phyloP scores from a whole-genome alignment of 2,797 vertebrate genomes.

The Tauraco hartlaubi region DNA sequence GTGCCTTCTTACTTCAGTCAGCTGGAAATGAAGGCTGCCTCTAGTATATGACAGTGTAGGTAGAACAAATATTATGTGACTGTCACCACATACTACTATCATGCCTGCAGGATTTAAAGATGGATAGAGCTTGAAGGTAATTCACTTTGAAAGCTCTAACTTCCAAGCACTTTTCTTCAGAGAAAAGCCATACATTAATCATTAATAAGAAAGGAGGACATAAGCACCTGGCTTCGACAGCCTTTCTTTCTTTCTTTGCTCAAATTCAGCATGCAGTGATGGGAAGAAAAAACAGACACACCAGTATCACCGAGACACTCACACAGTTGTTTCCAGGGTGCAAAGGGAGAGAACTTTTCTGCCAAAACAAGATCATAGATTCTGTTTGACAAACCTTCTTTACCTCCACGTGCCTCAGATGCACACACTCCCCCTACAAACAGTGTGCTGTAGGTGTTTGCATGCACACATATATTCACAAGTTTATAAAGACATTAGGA shows the following conservation, averaged over 20 bases:
- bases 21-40: background rate
- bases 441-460: rapidly evolving
- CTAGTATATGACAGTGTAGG: background rate
- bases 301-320: background rate
- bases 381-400: background rate
- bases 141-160: constrained; percentile 51
- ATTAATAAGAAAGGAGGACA: constrained; percentile 25
- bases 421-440: background rate
- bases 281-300: background rate
- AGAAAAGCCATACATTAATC: constrained; percentile 52
- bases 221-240: background rate
- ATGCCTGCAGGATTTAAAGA: constrained; percentile 21
- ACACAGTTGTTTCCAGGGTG: rapidly evolving
- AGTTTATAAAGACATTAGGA: rapidly evolving
- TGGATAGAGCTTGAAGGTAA: constrained; percentile 36
- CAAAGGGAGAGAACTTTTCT: background rate
- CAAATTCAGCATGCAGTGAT: background rate
- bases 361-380: background rate
- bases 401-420: rapidly evolving
- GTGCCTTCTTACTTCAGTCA: background rate
- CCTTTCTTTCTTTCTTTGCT: background rate
- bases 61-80: background rate
- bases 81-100: background rate
- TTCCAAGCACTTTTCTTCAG: constrained; percentile 47
- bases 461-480: rapidly evolving